Conservation (phyloP, 1,140 invertebrate species). For the Brachionus sp. region DNA sequence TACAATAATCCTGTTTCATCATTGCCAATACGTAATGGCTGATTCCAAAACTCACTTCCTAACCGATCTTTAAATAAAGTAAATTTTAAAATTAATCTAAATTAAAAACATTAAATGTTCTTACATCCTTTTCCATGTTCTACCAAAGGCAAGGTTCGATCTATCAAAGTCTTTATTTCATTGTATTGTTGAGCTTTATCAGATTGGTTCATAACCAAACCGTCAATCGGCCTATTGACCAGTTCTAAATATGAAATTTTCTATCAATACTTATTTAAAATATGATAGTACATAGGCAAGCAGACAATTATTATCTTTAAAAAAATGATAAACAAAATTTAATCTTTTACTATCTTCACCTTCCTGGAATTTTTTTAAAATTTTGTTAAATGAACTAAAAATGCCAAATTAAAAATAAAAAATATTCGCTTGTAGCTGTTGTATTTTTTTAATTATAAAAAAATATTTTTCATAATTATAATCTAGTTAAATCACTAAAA, state of each 20-base stretch:
- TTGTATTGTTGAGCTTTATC: constrained; percentile 53
- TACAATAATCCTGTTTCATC: constrained; percentile 57
- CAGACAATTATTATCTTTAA: not conserved
- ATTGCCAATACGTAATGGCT: constrained; percentile 56
- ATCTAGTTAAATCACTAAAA: too few species aligned
- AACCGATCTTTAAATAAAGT: constrained; percentile 51
- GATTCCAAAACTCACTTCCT: constrained; percentile 59
- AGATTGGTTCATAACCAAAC: constrained; percentile 57
- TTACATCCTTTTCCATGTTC: constrained; percentile 60
- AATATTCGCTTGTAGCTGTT: too few species aligned
- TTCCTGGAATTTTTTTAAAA: too few species aligned
- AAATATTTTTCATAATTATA: too few species aligned
- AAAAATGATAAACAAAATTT: too few species aligned
- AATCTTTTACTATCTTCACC: too few species aligned
- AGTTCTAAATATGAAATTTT: constrained; percentile 50
- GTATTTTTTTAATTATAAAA: too few species aligned
- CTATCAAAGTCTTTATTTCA: constrained; percentile 56
- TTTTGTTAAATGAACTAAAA: too few species aligned
- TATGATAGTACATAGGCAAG: not conserved
- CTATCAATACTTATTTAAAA: not conserved
- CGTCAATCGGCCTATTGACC: constrained; percentile 54
- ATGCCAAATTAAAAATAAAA: too few species aligned
- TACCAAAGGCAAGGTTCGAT: constrained; percentile 54
- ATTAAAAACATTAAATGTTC: constrained; percentile 45
- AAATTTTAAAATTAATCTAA: not conserved